Evolutionary conservation across 1,140 invertebrate species (phyloP), one percentile per base, ranked within the genome.

Genomic region (Drosophila nebulosa): DNA sequence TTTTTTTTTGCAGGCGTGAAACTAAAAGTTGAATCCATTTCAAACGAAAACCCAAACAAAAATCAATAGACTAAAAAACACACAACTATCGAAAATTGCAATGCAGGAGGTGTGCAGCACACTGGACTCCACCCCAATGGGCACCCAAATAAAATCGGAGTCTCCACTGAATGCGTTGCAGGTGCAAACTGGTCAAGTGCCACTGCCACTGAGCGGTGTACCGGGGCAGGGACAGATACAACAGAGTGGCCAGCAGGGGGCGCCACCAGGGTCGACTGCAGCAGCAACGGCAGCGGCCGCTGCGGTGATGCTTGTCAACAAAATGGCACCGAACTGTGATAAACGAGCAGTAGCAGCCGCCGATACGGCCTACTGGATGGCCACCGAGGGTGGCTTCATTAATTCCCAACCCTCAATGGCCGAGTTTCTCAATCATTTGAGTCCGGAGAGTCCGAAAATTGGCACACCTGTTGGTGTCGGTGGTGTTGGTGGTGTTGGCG

Each of bases 391-490:
- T 39, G 97, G 96, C 65, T 98, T 97, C 93, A 97, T 98, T 89
- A 97, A 96, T 92, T 97, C 95, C 85, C 96, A 97, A 91, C 97
- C 97, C 0, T 97, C 96, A 51, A 98, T 98, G 96, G 97, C 97
- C 10, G 97, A 98, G 91, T 97, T 98, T 92, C 92, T 96, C 71
- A 96, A 96, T 7, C 96, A 96, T 74, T 92, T 96, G 46, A 93
- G 94, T 18, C 92, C 92, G 32, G 94, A 94, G 60, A 91, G 92
- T 90, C 89, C 91, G 59, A 92, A 93, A 85, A 92, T 93, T 78
- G 79, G 90, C 91, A 79, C 75, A 78, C 69, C 90, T 88, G 76
- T 89, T 91, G 89, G 81, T 42, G 74, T 59, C 35, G 80, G 68
- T 59, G 78, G 55, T 32, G 88, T 32, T 92, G 93, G 92, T 88